Conservation (phyloP, 2,888 invertebrate genomes). For the Cataglyphis rosenhaueri region DNA sequence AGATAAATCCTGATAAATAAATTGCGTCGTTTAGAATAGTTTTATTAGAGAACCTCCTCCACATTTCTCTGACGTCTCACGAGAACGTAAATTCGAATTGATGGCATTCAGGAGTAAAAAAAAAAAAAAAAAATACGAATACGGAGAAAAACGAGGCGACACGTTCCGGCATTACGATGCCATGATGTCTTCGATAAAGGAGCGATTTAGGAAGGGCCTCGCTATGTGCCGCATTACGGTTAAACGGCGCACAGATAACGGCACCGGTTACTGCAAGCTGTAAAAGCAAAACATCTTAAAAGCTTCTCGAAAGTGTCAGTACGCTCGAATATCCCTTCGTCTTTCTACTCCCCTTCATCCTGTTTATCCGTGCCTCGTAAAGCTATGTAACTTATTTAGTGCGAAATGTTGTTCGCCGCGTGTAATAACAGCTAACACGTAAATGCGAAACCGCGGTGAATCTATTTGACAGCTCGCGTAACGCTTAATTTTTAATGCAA, state of each 20-base stretch:
- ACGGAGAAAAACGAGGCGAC: constrained; percentile 43
- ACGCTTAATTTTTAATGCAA: not conserved
- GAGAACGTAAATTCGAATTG: constrained; percentile 30
- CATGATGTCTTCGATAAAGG: constrained; percentile 50
- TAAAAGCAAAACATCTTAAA: constrained; percentile 69
- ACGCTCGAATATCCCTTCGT: constrained; percentile 36
- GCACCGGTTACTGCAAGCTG: constrained; percentile 58
- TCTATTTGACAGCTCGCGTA: not conserved
- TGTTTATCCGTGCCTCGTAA: constrained; percentile 27
- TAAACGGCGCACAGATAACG: constrained; percentile 69
- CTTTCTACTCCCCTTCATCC: not conserved
- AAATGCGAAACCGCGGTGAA: not conserved
- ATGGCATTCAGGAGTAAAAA: not conserved
- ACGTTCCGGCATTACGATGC: constrained; percentile 60
- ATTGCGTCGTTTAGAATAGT: not conserved
- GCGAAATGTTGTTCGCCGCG: not conserved
- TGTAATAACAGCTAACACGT: not conserved
- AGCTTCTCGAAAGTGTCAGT: constrained; percentile 69
- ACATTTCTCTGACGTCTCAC: not conserved
- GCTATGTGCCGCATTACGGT: constrained; percentile 64
- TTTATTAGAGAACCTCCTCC: not conserved
- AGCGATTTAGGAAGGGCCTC: constrained; percentile 33
- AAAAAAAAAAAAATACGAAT: not conserved
- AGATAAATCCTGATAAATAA: not conserved
- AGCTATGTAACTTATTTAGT: constrained; percentile 51